These are phyloP conservation scores for Hemicentrotus pulcherrimus DNA, from an alignment of 35 echinoderm and acorn worm species.

Conservation along the genomic window DNA sequence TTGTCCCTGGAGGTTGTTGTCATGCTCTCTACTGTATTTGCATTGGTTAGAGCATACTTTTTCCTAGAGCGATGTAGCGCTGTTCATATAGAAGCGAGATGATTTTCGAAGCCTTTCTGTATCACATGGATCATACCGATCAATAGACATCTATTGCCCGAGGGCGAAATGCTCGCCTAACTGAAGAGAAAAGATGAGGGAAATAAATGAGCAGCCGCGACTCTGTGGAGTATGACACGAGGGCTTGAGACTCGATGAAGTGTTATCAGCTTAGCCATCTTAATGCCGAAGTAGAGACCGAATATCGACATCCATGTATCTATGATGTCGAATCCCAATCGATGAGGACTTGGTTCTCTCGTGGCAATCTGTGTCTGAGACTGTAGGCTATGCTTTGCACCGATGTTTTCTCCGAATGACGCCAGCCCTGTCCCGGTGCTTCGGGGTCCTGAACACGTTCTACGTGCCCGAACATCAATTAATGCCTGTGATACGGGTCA, in stretches of 20 bases:
- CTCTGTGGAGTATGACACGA: background rate
- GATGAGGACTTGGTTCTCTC: background rate
- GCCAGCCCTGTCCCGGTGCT: background rate
- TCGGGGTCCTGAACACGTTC: background rate
- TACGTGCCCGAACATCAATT: background rate
- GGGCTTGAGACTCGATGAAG: background rate
- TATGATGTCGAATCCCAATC: background rate
- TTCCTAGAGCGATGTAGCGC: background rate
- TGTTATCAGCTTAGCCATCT: slow-evolving; percentile 10
- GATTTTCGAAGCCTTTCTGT: background rate
- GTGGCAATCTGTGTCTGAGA: background rate
- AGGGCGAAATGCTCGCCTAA: background rate
- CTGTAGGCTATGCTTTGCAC: background rate
- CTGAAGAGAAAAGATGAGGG: background rate
- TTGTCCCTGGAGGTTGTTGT: background rate
- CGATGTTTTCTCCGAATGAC: background rate
- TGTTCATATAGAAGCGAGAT: slow-evolving; percentile 1
- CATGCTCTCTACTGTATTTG: background rate
- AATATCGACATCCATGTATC: slow-evolving; percentile 17
- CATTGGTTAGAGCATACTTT: background rate
- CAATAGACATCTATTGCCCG: background rate
- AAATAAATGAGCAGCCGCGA: background rate
- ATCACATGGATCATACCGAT: background rate
- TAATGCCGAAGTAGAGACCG: background rate
- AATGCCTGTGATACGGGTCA: background rate